A percentile compares a stretch with the other conserved stretches of the same genome.
These are phyloP conservation scores for Rapana venosa DNA, from an alignment of 2,888 invertebrate genomes.

Conservation along the genomic window DNA sequence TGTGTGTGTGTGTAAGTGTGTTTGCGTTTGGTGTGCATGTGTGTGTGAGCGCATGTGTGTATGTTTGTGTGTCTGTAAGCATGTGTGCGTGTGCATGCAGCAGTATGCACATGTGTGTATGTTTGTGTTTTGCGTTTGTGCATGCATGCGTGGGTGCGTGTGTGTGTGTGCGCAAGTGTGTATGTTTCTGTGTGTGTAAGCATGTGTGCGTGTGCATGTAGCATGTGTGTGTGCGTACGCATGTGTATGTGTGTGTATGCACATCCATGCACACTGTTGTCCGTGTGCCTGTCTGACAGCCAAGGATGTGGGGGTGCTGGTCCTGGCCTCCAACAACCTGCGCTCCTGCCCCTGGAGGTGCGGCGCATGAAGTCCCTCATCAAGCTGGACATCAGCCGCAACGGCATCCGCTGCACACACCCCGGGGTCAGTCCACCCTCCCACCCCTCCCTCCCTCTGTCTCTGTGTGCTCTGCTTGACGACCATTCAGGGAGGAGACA, in stretches of 20 bases:
- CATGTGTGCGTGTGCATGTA: constrained; percentile 4
- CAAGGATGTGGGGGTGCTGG: constrained; percentile 69
- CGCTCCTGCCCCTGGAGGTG: constrained; percentile 73
- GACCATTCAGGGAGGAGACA: no score
- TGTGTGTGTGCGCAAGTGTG: neutral
- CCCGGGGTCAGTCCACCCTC: constrained; percentile 25
- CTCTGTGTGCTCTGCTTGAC: no score
- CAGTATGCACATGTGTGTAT: neutral
- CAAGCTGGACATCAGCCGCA: constrained; percentile 74
- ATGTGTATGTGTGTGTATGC: neutral
- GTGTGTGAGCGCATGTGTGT: neutral
- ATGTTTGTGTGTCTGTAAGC: neutral
- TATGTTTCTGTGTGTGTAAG: neutral
- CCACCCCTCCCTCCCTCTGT: no score
- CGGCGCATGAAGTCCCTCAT: constrained; percentile 67
- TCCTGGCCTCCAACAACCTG: constrained; percentile 76
- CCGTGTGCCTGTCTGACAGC: constrained; percentile 30
- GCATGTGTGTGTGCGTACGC: neutral
- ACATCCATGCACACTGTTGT: neutral
- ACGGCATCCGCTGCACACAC: constrained; percentile 72
- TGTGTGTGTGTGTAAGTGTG: constrained; percentile 3
- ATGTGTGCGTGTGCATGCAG: neutral
- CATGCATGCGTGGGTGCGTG: neutral
- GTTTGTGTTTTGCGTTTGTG: neutral
- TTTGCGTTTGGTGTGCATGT: neutral